Evolutionary conservation across 2,113 vertebrate species (phyloP).

Genomic region (Actinemys pallida): DNA sequence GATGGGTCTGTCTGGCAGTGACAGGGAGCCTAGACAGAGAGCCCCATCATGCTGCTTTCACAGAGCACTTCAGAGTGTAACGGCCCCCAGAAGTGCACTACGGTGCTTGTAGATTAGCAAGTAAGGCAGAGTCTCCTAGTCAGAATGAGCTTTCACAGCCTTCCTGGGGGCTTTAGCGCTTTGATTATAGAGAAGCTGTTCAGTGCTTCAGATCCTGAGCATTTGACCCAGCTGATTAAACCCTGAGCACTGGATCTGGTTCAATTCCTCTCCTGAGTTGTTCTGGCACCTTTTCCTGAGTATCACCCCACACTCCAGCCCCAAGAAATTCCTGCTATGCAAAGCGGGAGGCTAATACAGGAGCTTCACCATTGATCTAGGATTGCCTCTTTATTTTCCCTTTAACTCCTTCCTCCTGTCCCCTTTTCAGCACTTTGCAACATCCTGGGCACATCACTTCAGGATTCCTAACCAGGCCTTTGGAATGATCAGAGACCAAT

Average conservation of each 20-base stretch:
- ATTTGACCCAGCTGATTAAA: not conserved
- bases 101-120: not conserved
- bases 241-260: not conserved
- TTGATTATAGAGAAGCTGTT: not conserved
- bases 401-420: too few species aligned
- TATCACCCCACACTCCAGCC: not conserved
- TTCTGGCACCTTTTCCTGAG: not conserved
- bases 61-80: not conserved
- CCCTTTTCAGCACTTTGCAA: too few species aligned
- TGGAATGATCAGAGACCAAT: too few species aligned
- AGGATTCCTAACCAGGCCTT: too few species aligned
- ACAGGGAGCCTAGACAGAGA: not conserved
- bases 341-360: not conserved
- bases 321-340: not conserved
- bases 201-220: not conserved
- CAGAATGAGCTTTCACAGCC: not conserved
- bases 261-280: not conserved
- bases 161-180: not conserved
- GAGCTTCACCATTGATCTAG: not conserved
- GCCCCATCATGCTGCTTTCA: not conserved
- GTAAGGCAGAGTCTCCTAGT: not conserved
- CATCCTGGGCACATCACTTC: too few species aligned
- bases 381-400: not conserved
- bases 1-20: not conserved
- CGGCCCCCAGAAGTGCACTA: not conserved